These are phyloP conservation scores for Gymnoscopelus microlampas DNA, from an alignment of 2,797 vertebrate genomes.

Conservation along the genomic window DNA sequence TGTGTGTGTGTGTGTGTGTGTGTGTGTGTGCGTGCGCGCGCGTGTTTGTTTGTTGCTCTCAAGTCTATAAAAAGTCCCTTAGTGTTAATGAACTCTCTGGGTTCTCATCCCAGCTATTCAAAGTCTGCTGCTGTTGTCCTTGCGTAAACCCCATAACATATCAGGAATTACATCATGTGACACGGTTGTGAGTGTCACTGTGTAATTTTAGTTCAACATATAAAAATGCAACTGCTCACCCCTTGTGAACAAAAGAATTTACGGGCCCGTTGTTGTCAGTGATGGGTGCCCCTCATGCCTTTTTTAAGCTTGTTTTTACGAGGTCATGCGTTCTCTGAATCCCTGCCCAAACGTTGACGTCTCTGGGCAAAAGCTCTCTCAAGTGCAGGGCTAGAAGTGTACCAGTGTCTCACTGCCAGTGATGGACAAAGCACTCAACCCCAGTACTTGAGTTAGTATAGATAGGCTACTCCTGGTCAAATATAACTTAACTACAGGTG, in stretches of 20 bases:
- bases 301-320: slow-evolving; percentile 86
- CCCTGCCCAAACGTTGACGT: slow-evolving; percentile 60
- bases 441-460: too few species aligned
- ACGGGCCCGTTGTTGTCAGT: slow-evolving; percentile 71
- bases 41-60: slow-evolving; percentile 10
- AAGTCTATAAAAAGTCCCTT: slow-evolving; percentile 41
- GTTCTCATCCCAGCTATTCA: slow-evolving; percentile 8
- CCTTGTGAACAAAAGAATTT: slow-evolving; percentile 79
- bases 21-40: too few species aligned
- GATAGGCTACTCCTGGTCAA: too few species aligned
- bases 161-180: slow-evolving; percentile 1
- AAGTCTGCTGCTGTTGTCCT: slow-evolving; percentile 21
- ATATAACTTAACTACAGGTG: too few species aligned
- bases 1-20: too few species aligned
- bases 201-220: slow-evolving; percentile 70
- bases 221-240: slow-evolving; percentile 67
- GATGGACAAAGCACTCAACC: too few species aligned
- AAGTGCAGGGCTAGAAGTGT: slow-evolving; percentile 42
- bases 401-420: slow-evolving; percentile 2
- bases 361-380: slow-evolving; percentile 65
- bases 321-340: slow-evolving; percentile 81
- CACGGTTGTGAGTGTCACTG: slow-evolving; percentile 40
- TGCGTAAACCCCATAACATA: slow-evolving; percentile 7
- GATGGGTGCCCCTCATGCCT: slow-evolving; percentile 71
- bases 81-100: slow-evolving; percentile 21